Evolutionary conservation across 2,888 invertebrate genomes (phyloP).

Genomic region (Lottia gigantea): DNA sequence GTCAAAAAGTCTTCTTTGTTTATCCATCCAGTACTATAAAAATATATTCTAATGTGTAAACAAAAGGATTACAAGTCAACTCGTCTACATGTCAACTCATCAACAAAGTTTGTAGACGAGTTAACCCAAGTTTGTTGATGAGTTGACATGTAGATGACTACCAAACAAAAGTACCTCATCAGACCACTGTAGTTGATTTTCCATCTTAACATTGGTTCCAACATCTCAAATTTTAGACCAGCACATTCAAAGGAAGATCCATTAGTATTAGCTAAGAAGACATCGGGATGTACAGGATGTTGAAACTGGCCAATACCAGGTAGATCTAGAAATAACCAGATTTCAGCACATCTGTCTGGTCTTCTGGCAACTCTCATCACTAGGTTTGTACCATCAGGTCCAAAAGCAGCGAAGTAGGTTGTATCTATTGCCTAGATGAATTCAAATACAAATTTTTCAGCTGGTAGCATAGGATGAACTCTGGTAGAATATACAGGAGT

Average conservation of each 20-base stretch:
- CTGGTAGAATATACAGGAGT: no score
- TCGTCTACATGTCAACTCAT: no score
- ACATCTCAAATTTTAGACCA: conserved; percentile 73
- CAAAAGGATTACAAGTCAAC: no score
- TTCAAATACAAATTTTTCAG: background rate
- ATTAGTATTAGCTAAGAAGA: conserved; percentile 67
- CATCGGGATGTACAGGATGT: conserved; percentile 73
- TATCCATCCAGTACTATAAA: no score
- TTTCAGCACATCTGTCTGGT: conserved; percentile 72
- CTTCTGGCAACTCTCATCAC: conserved; percentile 72
- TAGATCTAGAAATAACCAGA: conserved; percentile 72
- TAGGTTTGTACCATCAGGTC: conserved; percentile 72
- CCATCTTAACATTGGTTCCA: conserved; percentile 75
- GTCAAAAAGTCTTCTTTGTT: no score
- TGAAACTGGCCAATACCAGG: conserved; percentile 68
- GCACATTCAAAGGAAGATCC: conserved; percentile 48
- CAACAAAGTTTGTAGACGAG: no score
- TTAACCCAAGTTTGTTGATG: no score
- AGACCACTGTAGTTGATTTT: conserved; percentile 79
- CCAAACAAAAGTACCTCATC: conserved; percentile 71
- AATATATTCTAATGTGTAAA: no score
- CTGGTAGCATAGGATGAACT: background rate
- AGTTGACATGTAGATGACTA: no score
- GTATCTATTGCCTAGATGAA: conserved; percentile 68
- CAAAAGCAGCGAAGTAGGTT: conserved; percentile 71